These are phyloP conservation scores for Leguminivora glycinivorella DNA, from an alignment of 1,140 invertebrate genomes.

Conservation along the genomic window DNA sequence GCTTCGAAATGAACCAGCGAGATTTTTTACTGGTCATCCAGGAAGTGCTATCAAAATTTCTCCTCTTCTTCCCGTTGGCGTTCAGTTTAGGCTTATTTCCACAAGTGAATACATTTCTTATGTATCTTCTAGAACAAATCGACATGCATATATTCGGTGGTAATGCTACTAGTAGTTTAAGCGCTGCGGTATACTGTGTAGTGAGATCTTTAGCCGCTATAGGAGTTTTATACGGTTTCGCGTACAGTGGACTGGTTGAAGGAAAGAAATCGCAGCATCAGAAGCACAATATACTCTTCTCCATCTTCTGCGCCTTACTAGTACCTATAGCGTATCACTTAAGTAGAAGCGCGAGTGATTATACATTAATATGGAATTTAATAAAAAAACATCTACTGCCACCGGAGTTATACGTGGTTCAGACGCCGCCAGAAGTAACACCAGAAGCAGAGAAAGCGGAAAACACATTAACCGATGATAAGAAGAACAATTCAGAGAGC, in stretches of 20 bases:
- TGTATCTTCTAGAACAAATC: constrained; percentile 97
- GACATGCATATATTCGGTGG: constrained; percentile 99
- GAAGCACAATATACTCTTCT: constrained; percentile 88
- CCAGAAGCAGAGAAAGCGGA: constrained; percentile 67
- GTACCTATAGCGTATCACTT: constrained; percentile 95
- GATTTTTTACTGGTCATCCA: constrained; percentile 84
- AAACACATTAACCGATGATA: constrained; percentile 62
- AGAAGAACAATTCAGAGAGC: constrained; percentile 74
- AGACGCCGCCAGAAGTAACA: constrained; percentile 63
- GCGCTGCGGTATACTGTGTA: constrained; percentile 92
- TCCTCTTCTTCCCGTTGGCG: constrained; percentile 94
- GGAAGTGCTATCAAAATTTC: constrained; percentile 88
- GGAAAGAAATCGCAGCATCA: constrained; percentile 91
- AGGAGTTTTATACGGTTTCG: constrained; percentile 92
- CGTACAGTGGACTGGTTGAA: constrained; percentile 90
- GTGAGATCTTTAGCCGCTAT: constrained; percentile 89
- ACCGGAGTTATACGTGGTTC: constrained; percentile 81
- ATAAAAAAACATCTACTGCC: constrained; percentile 88
- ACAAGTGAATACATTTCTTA: constrained; percentile 97
- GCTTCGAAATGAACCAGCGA: constrained; percentile 85
- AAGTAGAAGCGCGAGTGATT: constrained; percentile 94
- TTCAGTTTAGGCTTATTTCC: constrained; percentile 97
- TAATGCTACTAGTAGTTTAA: constrained; percentile 94
- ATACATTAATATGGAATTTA: constrained; percentile 92
- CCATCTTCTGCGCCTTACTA: constrained; percentile 94